Percentiles rank a stretch among this genome's conserved stretches.
phyloP scores from a whole-genome alignment of 2,797 vertebrate species.

The Anguilla obscura region DNA sequence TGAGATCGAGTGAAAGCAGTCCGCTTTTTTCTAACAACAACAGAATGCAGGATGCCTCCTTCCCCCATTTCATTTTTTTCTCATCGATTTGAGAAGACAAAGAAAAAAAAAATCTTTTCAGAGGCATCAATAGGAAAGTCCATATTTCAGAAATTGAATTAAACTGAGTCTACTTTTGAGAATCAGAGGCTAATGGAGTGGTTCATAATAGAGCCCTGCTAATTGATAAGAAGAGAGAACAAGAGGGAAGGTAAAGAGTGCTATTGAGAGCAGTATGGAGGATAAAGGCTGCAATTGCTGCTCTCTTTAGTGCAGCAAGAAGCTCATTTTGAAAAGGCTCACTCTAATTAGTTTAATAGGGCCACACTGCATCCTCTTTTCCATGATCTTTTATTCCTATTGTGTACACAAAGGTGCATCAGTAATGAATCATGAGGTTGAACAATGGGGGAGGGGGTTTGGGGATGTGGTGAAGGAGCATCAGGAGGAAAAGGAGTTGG shows the following conservation, averaged over 20 bases:
- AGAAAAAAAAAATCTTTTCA: slow-evolving; percentile 35
- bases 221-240: slow-evolving; percentile 44
- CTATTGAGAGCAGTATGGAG: slow-evolving; percentile 46
- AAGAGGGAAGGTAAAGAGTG: slow-evolving; percentile 42
- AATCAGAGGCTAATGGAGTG: slow-evolving; percentile 45
- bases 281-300: slow-evolving; percentile 52
- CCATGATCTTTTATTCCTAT: slow-evolving; percentile 38
- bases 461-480: not conserved
- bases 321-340: slow-evolving; percentile 47
- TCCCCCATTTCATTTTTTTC: slow-evolving; percentile 34
- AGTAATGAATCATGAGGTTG: not conserved
- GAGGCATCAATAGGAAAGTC: slow-evolving; percentile 21
- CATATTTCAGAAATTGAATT: slow-evolving; percentile 53
- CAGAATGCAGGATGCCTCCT: slow-evolving; percentile 15
- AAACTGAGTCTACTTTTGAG: slow-evolving; percentile 40
- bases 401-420: slow-evolving; percentile 45
- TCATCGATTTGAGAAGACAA: slow-evolving; percentile 36
- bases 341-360: slow-evolving; percentile 50
- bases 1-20: not conserved
- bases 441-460: not conserved
- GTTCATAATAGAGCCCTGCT: slow-evolving; percentile 52
- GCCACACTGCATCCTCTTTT: not conserved
- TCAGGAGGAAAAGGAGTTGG: not conserved
- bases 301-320: slow-evolving; percentile 38
- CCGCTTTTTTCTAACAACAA: not conserved